Conservation (phyloP, 2,797 vertebrate genomes). For the Tarsius wallacei region DNA sequence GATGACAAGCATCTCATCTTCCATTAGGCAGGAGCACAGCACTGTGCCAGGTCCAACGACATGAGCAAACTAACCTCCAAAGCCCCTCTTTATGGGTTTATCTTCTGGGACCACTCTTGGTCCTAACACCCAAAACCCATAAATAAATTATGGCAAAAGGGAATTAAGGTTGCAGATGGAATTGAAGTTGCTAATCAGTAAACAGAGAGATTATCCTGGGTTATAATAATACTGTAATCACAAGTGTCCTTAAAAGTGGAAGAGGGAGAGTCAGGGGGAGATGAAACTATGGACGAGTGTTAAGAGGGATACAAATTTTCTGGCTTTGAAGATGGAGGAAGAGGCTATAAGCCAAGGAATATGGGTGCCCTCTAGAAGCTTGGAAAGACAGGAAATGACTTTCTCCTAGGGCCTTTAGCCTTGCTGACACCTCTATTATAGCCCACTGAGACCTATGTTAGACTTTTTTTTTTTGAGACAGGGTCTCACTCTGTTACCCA, state of each 20-base stretch:
- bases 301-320: not conserved
- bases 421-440: not conserved
- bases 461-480: not conserved
- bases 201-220: not conserved
- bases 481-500: too few relatives aligned
- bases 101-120: too few relatives aligned
- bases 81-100: too few relatives aligned
- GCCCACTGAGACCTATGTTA: not conserved
- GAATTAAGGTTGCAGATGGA: constrained; percentile 1
- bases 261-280: not conserved
- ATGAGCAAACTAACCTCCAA: too few relatives aligned
- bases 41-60: too few relatives aligned
- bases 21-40: too few relatives aligned
- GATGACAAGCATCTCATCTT: too few relatives aligned
- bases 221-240: constrained; percentile 10
- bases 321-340: constrained; percentile 17
- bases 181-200: constrained; percentile 32
- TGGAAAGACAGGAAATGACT: not conserved
- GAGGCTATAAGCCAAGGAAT: not conserved
- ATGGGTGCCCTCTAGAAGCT: not conserved
- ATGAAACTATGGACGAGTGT: not conserved
- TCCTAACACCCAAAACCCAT: not conserved
- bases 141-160: constrained; percentile 16
- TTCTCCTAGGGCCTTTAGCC: not conserved
- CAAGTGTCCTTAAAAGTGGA: not conserved